These are phyloP conservation scores for Trogon melanurus DNA, from an alignment of 2,113 vertebrate genomes.

Conservation along the genomic window DNA sequence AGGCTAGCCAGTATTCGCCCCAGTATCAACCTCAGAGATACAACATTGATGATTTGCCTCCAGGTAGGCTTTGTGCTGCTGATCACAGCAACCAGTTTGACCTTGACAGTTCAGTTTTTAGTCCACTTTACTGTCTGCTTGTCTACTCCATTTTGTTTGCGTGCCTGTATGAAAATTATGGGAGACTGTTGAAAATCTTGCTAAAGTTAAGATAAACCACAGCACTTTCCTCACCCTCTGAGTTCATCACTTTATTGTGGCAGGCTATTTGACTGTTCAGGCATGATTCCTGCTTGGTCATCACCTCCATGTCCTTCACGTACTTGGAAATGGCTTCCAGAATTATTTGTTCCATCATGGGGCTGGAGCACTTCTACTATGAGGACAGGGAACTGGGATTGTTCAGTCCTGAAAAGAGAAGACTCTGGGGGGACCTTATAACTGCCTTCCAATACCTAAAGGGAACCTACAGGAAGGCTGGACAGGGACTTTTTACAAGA, in stretches of 20 bases:
- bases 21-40: neutral
- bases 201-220: neutral
- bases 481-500: too few relatives aligned
- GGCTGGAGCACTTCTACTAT: too few relatives aligned
- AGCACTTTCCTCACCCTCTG: accelerated
- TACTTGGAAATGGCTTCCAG: neutral
- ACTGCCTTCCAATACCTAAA: too few relatives aligned
- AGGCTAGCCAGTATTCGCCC: neutral
- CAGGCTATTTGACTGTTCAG: neutral
- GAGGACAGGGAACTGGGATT: too few relatives aligned
- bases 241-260: neutral
- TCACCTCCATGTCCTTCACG: neutral
- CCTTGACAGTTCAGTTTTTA: neutral
- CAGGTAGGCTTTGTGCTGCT: neutral
- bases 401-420: too few relatives aligned
- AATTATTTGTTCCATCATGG: neutral
- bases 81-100: neutral
- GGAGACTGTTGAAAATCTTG: neutral
- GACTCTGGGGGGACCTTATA: too few relatives aligned
- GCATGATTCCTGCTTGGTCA: neutral
- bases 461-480: too few relatives aligned
- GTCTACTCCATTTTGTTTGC: neutral
- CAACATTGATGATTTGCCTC: neutral
- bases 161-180: neutral
- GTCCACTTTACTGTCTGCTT: neutral